Conservation (phyloP, 2,797 vertebrate genomes). For the Sebastes ruberrimus region DNA sequence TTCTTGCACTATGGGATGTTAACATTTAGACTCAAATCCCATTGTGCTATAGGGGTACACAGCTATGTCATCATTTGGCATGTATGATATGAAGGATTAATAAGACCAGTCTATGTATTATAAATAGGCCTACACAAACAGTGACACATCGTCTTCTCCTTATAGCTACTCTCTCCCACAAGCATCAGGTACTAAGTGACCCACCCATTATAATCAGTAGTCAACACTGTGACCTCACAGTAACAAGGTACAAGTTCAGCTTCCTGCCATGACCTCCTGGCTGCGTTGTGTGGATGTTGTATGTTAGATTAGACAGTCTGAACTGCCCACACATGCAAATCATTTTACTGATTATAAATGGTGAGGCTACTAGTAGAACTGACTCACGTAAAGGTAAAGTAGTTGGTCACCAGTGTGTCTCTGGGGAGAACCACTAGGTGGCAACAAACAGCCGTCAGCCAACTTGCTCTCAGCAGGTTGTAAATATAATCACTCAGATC, state of each 20-base stretch:
- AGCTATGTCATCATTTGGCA: not conserved
- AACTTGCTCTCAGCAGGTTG: not conserved
- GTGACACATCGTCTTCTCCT: not conserved
- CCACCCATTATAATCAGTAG: not conserved
- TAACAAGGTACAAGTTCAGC: not conserved
- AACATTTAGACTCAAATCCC: not conserved
- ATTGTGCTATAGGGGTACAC: not conserved
- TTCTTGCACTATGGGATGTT: not conserved
- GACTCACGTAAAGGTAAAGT: not conserved
- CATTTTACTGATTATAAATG: not conserved
- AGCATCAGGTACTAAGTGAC: not conserved
- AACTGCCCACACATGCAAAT: not conserved
- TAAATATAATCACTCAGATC: not conserved
- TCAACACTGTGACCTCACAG: not conserved
- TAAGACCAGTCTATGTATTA: too few species aligned
- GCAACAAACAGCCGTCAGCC: slow-evolving; percentile 9
- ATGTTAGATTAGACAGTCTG: not conserved
- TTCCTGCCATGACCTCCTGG: not conserved
- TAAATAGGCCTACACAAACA: too few species aligned
- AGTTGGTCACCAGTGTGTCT: not conserved
- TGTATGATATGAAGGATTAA: too few species aligned
- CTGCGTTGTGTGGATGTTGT: not conserved
- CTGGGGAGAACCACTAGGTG: slow-evolving; percentile 22
- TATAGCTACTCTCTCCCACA: not conserved
- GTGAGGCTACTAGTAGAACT: not conserved